These are phyloP conservation scores for Patagioenas fasciata DNA, from an alignment of 2,113 vertebrate species.

Conservation along the genomic window DNA sequence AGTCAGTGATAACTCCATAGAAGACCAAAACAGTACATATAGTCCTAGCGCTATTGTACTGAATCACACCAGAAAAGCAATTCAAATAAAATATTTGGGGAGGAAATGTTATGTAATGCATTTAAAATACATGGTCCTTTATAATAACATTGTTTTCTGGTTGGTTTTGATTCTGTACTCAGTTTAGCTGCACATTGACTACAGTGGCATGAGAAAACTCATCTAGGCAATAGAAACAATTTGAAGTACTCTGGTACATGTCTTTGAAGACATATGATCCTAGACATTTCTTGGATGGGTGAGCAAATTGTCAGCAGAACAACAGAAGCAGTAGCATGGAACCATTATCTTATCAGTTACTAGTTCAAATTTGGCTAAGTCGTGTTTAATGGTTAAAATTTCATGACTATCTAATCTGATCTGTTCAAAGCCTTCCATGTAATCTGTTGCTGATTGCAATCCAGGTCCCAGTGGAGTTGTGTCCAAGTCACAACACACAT, in stretches of 20 bases:
- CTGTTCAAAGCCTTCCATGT: neutral
- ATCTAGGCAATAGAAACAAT: neutral
- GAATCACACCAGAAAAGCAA: neutral
- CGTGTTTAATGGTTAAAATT: slow-evolving; percentile 18
- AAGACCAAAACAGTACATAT: neutral
- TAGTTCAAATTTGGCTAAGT: slow-evolving; percentile 13
- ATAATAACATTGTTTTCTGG: neutral
- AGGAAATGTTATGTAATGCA: neutral
- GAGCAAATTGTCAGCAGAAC: neutral
- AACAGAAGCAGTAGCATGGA: neutral
- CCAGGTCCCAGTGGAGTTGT: neutral
- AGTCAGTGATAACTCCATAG: neutral
- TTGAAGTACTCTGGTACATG: neutral
- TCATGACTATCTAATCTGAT: slow-evolving; percentile 4
- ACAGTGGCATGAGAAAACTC: neutral
- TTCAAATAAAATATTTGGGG: neutral
- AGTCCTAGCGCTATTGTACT: neutral
- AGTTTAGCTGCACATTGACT: neutral
- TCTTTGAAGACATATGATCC: neutral
- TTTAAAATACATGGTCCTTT: neutral
- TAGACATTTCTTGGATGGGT: neutral
- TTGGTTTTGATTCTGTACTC: neutral
- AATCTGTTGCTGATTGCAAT: slow-evolving; percentile 51
- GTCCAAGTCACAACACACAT: slow-evolving; percentile 48
- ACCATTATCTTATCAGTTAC: neutral